Conservation (phyloP, 2,113 vertebrate species). For the Perccottus glenii region DNA sequence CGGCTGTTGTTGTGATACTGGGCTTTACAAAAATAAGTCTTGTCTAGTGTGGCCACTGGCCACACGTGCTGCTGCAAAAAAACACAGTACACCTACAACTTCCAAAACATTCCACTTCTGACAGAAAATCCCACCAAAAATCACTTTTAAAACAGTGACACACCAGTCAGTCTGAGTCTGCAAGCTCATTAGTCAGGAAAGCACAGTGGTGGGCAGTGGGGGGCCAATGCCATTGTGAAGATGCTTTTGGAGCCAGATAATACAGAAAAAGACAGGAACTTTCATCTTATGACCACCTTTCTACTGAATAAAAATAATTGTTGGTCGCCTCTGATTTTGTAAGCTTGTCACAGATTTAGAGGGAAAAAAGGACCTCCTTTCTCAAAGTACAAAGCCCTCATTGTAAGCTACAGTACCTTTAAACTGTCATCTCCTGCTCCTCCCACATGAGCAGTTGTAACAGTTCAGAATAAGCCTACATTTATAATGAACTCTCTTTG, state of each 20-base stretch:
- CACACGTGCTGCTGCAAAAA: background rate
- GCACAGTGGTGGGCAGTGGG: constrained; percentile 1
- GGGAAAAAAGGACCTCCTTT: background rate
- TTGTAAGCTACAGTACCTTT: constrained; percentile 1
- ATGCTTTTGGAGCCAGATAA: background rate
- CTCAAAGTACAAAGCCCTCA: background rate
- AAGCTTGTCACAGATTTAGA: background rate
- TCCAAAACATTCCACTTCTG: background rate
- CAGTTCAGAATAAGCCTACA: constrained; percentile 1
- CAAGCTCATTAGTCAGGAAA: background rate
- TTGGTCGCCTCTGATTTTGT: background rate
- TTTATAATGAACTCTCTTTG: constrained; percentile 5
- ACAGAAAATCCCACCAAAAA: background rate
- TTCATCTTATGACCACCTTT: background rate
- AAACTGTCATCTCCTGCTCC: constrained; percentile 1
- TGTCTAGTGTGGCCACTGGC: too few relatives aligned
- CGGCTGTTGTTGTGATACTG: too few relatives aligned
- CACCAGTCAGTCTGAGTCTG: background rate
- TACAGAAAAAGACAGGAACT: background rate
- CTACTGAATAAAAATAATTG: background rate
- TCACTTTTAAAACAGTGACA: background rate
- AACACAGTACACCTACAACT: background rate
- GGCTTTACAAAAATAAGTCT: too few relatives aligned
- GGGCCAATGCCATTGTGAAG: constrained; percentile 2
- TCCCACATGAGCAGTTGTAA: constrained; percentile 1